Evolutionary conservation across 2,797 vertebrate species (phyloP).

Genomic region (Xenentodon cancila): DNA sequence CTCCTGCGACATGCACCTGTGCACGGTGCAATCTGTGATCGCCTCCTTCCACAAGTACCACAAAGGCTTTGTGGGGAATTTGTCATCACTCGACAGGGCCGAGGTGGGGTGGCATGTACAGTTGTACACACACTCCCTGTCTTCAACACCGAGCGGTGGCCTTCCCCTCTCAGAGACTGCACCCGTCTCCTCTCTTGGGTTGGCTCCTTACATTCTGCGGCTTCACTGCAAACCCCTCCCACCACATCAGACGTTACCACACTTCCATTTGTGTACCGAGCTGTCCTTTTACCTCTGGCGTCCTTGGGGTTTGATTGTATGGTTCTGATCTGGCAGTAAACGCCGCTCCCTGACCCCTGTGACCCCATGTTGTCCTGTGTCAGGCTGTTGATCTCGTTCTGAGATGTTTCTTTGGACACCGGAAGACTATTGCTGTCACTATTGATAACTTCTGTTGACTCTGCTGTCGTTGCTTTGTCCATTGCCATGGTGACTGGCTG

Average conservation of each 20-base stretch:
- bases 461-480: slow-evolving; percentile 59
- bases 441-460: slow-evolving; percentile 47
- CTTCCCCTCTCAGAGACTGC: slow-evolving; percentile 75
- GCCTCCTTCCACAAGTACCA: slow-evolving; percentile 76
- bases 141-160: slow-evolving; percentile 59
- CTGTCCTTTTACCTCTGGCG: slow-evolving; percentile 66
- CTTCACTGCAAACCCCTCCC: slow-evolving; percentile 81
- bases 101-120: slow-evolving; percentile 72
- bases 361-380: slow-evolving; percentile 78
- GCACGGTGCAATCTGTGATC: slow-evolving; percentile 77
- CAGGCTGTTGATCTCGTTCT: slow-evolving; percentile 78
- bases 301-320: slow-evolving; percentile 67
- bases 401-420: slow-evolving; percentile 72
- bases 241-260: slow-evolving; percentile 81
- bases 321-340: slow-evolving; percentile 82
- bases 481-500: slow-evolving; percentile 50
- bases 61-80: slow-evolving; percentile 72
- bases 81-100: slow-evolving; percentile 67
- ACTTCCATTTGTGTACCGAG: slow-evolving; percentile 82
- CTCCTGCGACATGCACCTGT: slow-evolving; percentile 78
- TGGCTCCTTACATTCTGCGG: slow-evolving; percentile 60
- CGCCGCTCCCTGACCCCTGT: slow-evolving; percentile 74
- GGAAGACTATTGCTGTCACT: slow-evolving; percentile 64
- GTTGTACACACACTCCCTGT: slow-evolving; percentile 59
- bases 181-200: slow-evolving; percentile 69